Conservation (phyloP, 1,140 invertebrate genomes). For the Holotrichia oblita region DNA sequence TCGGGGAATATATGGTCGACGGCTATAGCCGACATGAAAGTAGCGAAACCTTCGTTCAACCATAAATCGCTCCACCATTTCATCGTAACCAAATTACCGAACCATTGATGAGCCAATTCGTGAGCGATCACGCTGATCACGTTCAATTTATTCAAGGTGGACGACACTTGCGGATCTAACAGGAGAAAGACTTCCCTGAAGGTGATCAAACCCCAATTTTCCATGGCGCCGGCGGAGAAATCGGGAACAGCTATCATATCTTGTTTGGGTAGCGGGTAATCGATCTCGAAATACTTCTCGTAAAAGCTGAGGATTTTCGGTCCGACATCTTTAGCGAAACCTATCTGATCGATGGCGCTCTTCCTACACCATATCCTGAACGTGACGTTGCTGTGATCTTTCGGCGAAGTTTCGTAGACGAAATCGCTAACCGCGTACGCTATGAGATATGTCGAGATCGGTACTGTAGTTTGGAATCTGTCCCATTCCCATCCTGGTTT, state of each 20-base stretch:
- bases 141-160: slow-evolving; percentile 68
- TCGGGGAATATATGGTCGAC: slow-evolving; percentile 68
- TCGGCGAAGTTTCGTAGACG: slow-evolving; percentile 64
- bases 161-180: slow-evolving; percentile 72
- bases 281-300: slow-evolving; percentile 81
- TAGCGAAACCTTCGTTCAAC: slow-evolving; percentile 90
- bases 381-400: slow-evolving; percentile 63
- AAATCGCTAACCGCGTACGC: slow-evolving; percentile 83
- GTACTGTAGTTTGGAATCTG: slow-evolving; percentile 74
- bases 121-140: slow-evolving; percentile 80
- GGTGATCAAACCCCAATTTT: slow-evolving; percentile 77
- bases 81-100: slow-evolving; percentile 83
- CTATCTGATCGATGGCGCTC: slow-evolving; percentile 70
- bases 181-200: slow-evolving; percentile 75
- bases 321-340: slow-evolving; percentile 73
- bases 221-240: slow-evolving; percentile 86
- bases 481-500: slow-evolving; percentile 69
- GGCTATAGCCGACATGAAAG: slow-evolving; percentile 72
- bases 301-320: slow-evolving; percentile 79
- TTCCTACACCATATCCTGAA: slow-evolving; percentile 74
- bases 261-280: slow-evolving; percentile 79
- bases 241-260: slow-evolving; percentile 92
- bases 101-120: slow-evolving; percentile 86
- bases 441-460: slow-evolving; percentile 86
- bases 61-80: slow-evolving; percentile 86